Base-by-base conservation (phyloP, 2,797 vertebrate genomes). In the Cheirogaleus major region DNA sequence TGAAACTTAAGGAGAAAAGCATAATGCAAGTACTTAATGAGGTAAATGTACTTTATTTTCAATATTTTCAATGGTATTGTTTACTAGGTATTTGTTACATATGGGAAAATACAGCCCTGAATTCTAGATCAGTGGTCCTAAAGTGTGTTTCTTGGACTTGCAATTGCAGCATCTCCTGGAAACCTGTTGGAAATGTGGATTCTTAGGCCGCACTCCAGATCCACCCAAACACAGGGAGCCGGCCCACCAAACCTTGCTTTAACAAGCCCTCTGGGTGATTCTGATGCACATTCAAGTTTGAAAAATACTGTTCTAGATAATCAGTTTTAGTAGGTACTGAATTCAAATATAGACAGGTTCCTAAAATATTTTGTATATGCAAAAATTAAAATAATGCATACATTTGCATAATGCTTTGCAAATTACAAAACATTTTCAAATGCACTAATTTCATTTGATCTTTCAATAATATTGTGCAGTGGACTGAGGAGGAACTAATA, bases 1-100 rank as follows among this genome's bases (percentile, higher is more conserved):
- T 59, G 85, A 96, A 96, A 73, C 27, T 55, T 87, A 30, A 91
- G 55, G 30, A 91, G 27, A 65, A 95, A 91, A 90, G 22, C 27
- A 82, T n/a, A 80, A 82, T 12, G 14, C 48, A 79, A 89, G 8
- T 67, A 90, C 15, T 6, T 61, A 86, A 55, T 15, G 32, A 30
- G 5, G n/a, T 65, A 87, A 87, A 90, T 67, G 35, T 14, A 65
- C 38, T 67, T 63, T 75, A 80, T 50, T 84, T 90, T 52, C 59
- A 90, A 32, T 63, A 67, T 73, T 84, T 90, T 48, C 48, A 69
- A 27, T 81, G 25, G 3, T 32, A 55, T 72, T 65, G 10, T 67
- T 82, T 95, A 5, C 17, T 57, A n/a, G 3, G 12, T 41, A 50
- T 84, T 55, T 86, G 22, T 73, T 61, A 57, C 4, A 69, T 55